Conservation (phyloP, 2,797 vertebrate species). For the Pipistrellus nathusii region DNA sequence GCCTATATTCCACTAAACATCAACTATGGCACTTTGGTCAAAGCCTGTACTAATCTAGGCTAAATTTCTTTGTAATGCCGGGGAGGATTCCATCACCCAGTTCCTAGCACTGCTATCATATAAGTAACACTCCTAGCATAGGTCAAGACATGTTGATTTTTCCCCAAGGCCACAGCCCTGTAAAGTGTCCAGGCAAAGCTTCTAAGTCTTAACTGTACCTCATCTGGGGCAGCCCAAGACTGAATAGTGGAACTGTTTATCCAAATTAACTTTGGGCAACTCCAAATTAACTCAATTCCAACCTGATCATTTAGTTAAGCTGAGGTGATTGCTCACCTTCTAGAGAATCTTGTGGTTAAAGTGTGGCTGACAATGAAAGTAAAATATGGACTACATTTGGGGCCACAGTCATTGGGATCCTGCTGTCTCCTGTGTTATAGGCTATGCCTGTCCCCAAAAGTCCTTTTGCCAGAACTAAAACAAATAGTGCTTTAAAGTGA, state of each 20-base stretch:
- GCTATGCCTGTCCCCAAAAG: neutral
- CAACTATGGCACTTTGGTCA: neutral
- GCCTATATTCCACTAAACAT: neutral
- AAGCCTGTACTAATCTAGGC: neutral
- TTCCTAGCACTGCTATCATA: neutral
- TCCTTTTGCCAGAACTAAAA: neutral
- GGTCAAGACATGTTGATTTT: neutral
- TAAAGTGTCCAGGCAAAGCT: neutral
- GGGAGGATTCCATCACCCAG: neutral
- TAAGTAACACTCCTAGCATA: neutral
- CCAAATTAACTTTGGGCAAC: neutral
- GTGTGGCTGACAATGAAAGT: neutral
- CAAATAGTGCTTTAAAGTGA: neutral
- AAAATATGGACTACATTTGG: neutral
- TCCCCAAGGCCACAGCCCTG: neutral
- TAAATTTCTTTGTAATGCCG: neutral
- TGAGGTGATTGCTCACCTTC: neutral
- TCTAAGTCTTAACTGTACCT: neutral
- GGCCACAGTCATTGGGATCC: neutral
- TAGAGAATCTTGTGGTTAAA: neutral
- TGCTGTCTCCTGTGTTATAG: neutral
- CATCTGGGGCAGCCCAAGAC: neutral
- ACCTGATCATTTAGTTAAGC: neutral
- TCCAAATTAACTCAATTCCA: neutral
- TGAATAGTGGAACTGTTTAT: neutral